These are phyloP conservation scores for Lepus townsendii DNA, from an alignment of 2,797 vertebrate genomes.

Conservation along the genomic window DNA sequence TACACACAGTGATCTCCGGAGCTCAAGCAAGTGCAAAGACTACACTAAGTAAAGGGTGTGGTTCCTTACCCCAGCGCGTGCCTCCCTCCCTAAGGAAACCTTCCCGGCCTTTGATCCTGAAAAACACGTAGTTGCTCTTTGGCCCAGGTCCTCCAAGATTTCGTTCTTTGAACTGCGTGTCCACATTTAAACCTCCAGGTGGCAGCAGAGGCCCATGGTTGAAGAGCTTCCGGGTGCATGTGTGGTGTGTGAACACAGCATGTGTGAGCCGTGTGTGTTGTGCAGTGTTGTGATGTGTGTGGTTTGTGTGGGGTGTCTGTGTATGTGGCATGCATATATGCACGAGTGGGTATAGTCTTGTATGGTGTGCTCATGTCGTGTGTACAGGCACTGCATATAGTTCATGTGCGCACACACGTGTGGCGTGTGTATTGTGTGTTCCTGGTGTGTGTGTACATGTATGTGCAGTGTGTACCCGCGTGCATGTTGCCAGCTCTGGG, in stretches of 20 bases:
- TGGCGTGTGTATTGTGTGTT: background rate
- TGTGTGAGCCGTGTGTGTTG: no score
- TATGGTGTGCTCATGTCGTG: no score
- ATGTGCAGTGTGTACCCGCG: no score
- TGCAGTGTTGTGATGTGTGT: background rate
- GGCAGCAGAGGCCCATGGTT: conserved; percentile 61
- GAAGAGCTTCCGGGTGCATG: background rate
- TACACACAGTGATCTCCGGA: background rate
- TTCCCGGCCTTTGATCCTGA: background rate
- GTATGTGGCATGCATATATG: background rate
- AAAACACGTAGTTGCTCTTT: background rate
- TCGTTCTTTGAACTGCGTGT: background rate
- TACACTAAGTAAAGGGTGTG: background rate
- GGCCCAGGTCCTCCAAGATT: fast-evolving
- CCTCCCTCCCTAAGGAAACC: background rate
- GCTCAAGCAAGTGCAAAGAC: background rate
- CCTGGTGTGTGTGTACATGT: background rate
- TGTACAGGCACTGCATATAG: no score
- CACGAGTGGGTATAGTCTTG: background rate
- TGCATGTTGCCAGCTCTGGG: background rate
- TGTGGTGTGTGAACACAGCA: no score
- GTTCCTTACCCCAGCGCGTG: background rate
- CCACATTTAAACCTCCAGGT: conserved; percentile 8
- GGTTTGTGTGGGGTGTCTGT: no score
- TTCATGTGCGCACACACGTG: no score